Conservation (phyloP, 2,888 invertebrate species). For the Oxyscelio sp. region DNA sequence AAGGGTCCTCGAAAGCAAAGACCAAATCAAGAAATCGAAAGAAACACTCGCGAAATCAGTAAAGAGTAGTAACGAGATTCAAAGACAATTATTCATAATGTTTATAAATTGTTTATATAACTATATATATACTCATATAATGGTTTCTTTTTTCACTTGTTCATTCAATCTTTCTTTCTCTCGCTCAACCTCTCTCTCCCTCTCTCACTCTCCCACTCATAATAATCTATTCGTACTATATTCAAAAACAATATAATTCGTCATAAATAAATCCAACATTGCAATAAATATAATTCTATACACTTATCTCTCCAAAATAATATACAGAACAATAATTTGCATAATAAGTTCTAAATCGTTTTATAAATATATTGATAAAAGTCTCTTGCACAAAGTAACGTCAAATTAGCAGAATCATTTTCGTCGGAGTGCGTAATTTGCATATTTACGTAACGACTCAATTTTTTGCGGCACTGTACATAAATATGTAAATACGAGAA, state of each 20-base stretch:
- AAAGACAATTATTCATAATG: not conserved
- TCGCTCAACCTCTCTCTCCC: not conserved
- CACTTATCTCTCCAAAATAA: conserved; percentile 54
- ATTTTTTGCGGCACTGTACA: conserved; percentile 7
- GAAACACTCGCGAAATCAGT: not conserved
- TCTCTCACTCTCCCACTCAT: conserved; percentile 35
- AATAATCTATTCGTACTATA: conserved; percentile 36
- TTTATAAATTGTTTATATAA: not conserved
- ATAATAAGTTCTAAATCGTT: conserved; percentile 51
- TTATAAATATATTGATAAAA: conserved; percentile 59
- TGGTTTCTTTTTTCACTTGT: conserved; percentile 23
- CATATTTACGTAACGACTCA: conserved; percentile 30
- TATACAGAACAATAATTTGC: conserved; percentile 63
- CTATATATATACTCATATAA: conserved; percentile 6
- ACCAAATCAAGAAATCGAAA: not conserved
- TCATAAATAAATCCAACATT: conserved; percentile 60
- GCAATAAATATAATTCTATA: conserved; percentile 69
- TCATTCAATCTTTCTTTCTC: not conserved
- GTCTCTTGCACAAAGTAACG: conserved; percentile 60
- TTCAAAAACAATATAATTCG: conserved; percentile 45
- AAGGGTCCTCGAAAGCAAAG: no score
- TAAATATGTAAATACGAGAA: conserved; percentile 31
- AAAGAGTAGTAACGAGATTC: not conserved
- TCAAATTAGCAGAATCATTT: conserved; percentile 47
- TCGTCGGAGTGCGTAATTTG: conserved; percentile 17